Conservation (phyloP, 2,888 invertebrate species). For the Hemistola chrysoprasaria region DNA sequence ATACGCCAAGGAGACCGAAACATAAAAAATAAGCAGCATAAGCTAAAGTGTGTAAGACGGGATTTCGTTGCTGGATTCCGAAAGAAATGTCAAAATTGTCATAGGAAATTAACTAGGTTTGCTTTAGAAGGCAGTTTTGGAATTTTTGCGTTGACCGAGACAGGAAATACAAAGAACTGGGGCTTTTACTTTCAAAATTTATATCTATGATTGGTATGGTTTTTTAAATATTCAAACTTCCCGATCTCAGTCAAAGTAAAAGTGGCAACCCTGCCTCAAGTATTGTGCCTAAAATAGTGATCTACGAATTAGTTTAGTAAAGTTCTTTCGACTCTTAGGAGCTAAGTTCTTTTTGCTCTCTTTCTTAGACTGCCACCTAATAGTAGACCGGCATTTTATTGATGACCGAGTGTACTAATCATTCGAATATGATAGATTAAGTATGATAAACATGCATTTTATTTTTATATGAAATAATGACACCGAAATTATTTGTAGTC, state of each 20-base stretch:
- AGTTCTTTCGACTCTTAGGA: conserved; percentile 16
- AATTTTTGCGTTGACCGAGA: conserved; percentile 4
- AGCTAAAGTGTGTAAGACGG: conserved; percentile 15
- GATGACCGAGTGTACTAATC: conserved; percentile 12
- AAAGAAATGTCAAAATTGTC: background rate
- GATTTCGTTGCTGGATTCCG: conserved; percentile 5
- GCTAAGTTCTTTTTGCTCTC: conserved; percentile 24
- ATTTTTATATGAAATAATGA: conserved; percentile 5
- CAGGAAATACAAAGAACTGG: background rate
- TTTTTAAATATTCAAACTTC: background rate
- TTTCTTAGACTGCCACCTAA: conserved; percentile 24
- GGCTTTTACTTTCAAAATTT: no score
- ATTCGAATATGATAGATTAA: conserved; percentile 4
- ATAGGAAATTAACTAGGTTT: background rate
- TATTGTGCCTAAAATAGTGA: conserved; percentile 6
- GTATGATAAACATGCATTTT: conserved; percentile 15
- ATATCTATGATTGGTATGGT: no score
- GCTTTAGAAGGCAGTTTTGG: background rate
- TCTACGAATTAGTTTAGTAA: conserved; percentile 10
- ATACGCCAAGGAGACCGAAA: conserved; percentile 91
- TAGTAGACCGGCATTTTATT: conserved; percentile 18
- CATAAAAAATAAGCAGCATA: conserved; percentile 68
- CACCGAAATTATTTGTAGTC: conserved; percentile 12
- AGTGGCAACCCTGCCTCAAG: background rate
- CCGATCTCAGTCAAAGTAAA: conserved; percentile 2